Percentiles rank a stretch among this genome's conserved stretches.
Conservation (phyloP, 2,113 vertebrate species). For the Rhynchomys soricoides region DNA sequence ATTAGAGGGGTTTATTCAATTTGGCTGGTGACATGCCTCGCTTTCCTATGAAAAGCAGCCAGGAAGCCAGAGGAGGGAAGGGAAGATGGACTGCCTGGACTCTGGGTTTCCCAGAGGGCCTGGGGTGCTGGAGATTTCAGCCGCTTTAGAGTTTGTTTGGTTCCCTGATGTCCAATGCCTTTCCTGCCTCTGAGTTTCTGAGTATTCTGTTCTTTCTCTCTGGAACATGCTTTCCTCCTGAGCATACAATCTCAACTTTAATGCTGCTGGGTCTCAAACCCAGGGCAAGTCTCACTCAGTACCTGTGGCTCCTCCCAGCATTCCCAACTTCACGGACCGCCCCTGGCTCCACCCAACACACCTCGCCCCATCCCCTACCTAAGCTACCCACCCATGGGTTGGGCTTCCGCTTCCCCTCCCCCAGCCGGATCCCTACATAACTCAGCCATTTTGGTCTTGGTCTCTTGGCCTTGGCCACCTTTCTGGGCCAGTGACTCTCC, state of each 20-base stretch:
- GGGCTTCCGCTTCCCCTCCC: too few species aligned
- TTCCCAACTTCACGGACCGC: background rate
- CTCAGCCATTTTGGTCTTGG: background rate
- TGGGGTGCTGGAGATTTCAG: background rate
- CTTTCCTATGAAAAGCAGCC: constrained; percentile 22
- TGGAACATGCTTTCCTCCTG: background rate
- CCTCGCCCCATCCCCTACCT: background rate
- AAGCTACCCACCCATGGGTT: too few species aligned
- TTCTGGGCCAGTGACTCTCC: background rate
- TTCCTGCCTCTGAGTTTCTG: background rate
- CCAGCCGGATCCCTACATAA: background rate
- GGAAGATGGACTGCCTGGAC: background rate
- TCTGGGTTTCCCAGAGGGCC: background rate
- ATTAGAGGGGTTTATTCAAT: constrained; percentile 46
- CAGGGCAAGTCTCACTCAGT: background rate
- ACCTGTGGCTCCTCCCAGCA: background rate
- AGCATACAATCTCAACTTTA: background rate
- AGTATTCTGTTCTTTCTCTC: background rate
- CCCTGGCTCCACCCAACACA: background rate
- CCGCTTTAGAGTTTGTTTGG: accelerated
- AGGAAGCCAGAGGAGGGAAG: constrained; percentile 15
- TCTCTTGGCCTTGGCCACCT: background rate
- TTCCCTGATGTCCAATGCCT: background rate
- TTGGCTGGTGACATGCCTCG: constrained; percentile 38
- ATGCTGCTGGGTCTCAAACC: background rate